Evolutionary conservation across 2,113 vertebrate species (phyloP).

Genomic region (Holacanthus passer): DNA sequence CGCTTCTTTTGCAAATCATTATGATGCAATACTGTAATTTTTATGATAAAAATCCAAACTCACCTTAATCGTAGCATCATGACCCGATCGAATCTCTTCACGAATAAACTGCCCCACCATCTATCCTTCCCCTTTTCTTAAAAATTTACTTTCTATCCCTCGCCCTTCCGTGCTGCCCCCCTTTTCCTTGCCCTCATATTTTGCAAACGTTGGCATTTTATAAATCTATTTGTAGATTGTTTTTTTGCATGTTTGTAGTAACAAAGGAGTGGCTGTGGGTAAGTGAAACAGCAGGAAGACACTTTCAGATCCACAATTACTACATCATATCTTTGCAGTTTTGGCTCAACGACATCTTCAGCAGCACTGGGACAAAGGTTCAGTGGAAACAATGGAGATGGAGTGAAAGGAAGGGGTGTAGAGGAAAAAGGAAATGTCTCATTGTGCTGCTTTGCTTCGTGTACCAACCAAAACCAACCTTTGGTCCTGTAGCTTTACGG

Average conservation of each 20-base stretch:
- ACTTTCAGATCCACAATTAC: neutral
- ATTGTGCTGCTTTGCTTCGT: constrained; percentile 45
- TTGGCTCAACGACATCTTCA: neutral
- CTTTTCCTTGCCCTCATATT: constrained; percentile 32
- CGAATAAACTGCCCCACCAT: constrained; percentile 43
- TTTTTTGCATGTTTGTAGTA: constrained; percentile 24
- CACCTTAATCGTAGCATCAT: constrained; percentile 73
- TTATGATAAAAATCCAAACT: constrained; percentile 20
- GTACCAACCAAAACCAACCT: constrained; percentile 29
- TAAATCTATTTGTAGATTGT: constrained; percentile 34
- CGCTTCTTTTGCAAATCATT: neutral
- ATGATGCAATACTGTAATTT: neutral
- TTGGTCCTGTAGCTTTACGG: constrained; percentile 16
- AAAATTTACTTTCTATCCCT: constrained; percentile 38
- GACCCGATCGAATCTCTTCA: constrained; percentile 56
- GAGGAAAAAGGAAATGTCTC: constrained; percentile 53
- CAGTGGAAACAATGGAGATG: constrained; percentile 57
- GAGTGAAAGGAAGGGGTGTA: constrained; percentile 58
- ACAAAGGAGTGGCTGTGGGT: neutral
- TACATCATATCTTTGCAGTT: neutral
- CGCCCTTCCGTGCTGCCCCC: neutral
- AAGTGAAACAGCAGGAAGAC: constrained; percentile 28
- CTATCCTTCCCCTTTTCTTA: constrained; percentile 60
- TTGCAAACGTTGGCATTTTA: constrained; percentile 56
- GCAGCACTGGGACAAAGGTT: constrained; percentile 26